These are phyloP conservation scores for Lordiphosa mommai DNA, from an alignment of 1,140 invertebrate species.

Conservation along the genomic window DNA sequence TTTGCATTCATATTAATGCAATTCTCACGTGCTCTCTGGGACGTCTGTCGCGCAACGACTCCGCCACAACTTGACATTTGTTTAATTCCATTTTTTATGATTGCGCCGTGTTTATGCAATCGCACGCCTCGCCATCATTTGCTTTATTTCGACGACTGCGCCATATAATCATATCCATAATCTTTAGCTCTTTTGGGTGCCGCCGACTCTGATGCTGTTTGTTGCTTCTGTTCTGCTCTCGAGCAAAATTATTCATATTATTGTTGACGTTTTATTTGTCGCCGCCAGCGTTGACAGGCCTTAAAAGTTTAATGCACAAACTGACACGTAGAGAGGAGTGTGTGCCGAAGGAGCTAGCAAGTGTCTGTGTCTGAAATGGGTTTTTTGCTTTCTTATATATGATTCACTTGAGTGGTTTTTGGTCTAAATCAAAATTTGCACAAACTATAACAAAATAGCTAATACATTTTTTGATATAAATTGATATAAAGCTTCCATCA, in stretches of 20 bases:
- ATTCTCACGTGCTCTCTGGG: constrained; percentile 70
- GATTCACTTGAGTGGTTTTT: no score
- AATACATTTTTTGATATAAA: no score
- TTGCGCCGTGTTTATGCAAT: constrained; percentile 70
- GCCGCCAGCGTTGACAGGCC: constrained; percentile 46
- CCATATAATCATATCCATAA: constrained; percentile 64
- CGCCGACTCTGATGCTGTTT: constrained; percentile 1
- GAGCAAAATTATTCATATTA: constrained; percentile 57
- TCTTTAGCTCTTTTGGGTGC: constrained; percentile 40
- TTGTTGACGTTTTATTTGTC: constrained; percentile 63
- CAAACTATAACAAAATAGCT: no score
- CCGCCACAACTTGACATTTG: constrained; percentile 46
- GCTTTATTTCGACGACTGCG: constrained; percentile 30
- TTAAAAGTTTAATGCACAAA: constrained; percentile 48
- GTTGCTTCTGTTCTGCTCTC: background rate
- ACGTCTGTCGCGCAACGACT: constrained; percentile 5
- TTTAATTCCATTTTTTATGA: constrained; percentile 72
- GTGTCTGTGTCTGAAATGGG: no score
- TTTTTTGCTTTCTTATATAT: no score
- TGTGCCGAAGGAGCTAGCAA: no score
- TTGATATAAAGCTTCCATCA: no score
- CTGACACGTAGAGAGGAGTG: background rate
- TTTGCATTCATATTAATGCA: constrained; percentile 77
- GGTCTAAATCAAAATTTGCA: no score
- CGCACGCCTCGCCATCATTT: constrained; percentile 36